Evolutionary conservation across 2,797 vertebrate species (phyloP).

Genomic region (Sphenopsis melanotis): DNA sequence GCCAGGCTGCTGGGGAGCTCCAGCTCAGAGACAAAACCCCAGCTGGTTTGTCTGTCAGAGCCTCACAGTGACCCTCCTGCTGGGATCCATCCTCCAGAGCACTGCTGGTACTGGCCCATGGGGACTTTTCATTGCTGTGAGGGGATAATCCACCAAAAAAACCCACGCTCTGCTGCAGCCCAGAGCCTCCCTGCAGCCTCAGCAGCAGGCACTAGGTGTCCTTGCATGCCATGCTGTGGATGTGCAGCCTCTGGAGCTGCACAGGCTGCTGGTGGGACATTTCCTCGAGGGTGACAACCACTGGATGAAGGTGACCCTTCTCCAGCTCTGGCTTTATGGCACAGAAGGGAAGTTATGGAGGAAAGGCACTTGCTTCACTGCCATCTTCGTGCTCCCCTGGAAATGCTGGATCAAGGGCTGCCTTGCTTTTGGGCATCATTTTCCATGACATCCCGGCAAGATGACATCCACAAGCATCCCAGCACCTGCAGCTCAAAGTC

Average conservation of each 20-base stretch:
- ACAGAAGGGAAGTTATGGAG: neutral
- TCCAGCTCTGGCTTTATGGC: neutral
- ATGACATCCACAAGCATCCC: accelerated
- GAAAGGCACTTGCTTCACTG: neutral
- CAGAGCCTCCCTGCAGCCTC: neutral
- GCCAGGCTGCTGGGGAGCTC: neutral
- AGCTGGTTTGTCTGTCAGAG: neutral
- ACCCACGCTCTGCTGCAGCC: accelerated
- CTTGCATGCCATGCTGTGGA: neutral
- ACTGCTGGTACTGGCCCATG: accelerated
- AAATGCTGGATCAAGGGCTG: neutral
- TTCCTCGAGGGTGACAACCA: accelerated
- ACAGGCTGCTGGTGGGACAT: neutral
- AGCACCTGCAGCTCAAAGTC: neutral
- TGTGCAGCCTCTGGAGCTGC: accelerated
- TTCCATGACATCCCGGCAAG: neutral
- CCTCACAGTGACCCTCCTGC: accelerated
- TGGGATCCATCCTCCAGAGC: accelerated
- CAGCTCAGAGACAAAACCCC: neutral
- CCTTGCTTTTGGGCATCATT: accelerated
- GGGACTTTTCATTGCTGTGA: neutral
- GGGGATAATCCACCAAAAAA: neutral
- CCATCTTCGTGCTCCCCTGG: neutral
- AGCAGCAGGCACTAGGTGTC: conserved; percentile 21
- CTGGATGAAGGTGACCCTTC: neutral